Evolutionary conservation across 2,888 invertebrate genomes (phyloP).

Genomic region (Eupelmus urozonus): DNA sequence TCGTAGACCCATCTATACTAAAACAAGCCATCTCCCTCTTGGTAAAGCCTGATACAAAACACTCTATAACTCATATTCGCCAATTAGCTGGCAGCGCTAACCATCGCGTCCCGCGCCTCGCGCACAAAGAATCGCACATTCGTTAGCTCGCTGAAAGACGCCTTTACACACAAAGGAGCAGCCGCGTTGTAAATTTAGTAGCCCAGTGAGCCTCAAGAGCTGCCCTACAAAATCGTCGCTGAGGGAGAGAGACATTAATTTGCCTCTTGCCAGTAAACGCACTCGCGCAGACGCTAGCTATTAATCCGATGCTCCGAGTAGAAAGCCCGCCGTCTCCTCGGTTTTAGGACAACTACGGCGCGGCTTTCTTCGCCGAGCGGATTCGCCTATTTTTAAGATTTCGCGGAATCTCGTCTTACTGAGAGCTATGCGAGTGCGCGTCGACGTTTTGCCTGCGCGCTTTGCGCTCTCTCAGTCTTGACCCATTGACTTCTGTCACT

Average conservation of each 20-base stretch:
- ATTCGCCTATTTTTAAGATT: conserved; percentile 44
- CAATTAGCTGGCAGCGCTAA: background rate
- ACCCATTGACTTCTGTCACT: conserved; percentile 43
- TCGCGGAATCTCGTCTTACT: conserved; percentile 21
- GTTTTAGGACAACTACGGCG: background rate
- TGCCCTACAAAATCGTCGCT: background rate
- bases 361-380: background rate
- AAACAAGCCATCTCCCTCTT: too few species aligned
- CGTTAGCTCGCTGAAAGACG: conserved; percentile 11
- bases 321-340: background rate
- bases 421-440: too few species aligned
- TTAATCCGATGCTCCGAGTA: background rate
- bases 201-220: background rate
- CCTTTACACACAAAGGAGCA: background rate
- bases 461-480: conserved; percentile 9
- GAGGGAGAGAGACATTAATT: conserved; percentile 27
- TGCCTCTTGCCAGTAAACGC: background rate
- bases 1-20: too few species aligned
- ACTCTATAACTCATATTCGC: conserved; percentile 5
- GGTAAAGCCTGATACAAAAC: conserved; percentile 3
- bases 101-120: background rate
- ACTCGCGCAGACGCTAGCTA: background rate
- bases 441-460: too few species aligned
- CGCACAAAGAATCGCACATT: background rate
- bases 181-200: conserved; percentile 18